Percentiles rank a stretch among this genome's conserved stretches.
Evolutionary conservation across 2,113 vertebrate species (phyloP).

Genomic region (Dipodomys merriami): DNA sequence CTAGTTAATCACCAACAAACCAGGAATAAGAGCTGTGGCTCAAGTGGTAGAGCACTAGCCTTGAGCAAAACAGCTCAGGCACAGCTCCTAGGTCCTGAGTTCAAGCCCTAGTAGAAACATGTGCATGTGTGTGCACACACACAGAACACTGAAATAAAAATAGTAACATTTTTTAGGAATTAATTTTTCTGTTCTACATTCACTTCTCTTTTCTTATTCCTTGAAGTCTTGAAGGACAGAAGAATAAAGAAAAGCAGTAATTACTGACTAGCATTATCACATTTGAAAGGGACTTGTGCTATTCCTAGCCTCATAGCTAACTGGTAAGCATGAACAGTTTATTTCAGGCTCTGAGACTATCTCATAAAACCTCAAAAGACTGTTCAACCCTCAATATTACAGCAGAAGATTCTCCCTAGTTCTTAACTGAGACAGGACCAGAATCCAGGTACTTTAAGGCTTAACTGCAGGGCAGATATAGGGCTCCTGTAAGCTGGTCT

Average conservation of each 20-base stretch:
- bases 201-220: neutral
- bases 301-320: slow-evolving; percentile 2
- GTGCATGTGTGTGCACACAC: too few relatives aligned
- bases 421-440: neutral
- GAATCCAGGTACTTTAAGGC: neutral
- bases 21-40: too few relatives aligned
- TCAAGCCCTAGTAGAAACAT: too few relatives aligned
- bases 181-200: too few relatives aligned
- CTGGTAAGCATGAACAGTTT: neutral
- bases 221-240: slow-evolving; percentile 42
- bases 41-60: too few relatives aligned
- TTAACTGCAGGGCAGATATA: neutral
- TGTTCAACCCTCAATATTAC: neutral
- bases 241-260: neutral
- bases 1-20: too few relatives aligned
- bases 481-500: neutral
- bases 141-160: too few relatives aligned
- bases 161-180: too few relatives aligned
- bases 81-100: too few relatives aligned
- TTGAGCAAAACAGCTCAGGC: too few relatives aligned
- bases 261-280: neutral
- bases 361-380: neutral
- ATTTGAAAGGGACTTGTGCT: neutral
- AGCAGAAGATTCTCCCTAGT: neutral
- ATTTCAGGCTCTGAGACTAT: neutral